phyloP scores from a whole-genome alignment of 30 jellyfish, hydroid and myxozoan genomes.

The Aurelia aurita region DNA sequence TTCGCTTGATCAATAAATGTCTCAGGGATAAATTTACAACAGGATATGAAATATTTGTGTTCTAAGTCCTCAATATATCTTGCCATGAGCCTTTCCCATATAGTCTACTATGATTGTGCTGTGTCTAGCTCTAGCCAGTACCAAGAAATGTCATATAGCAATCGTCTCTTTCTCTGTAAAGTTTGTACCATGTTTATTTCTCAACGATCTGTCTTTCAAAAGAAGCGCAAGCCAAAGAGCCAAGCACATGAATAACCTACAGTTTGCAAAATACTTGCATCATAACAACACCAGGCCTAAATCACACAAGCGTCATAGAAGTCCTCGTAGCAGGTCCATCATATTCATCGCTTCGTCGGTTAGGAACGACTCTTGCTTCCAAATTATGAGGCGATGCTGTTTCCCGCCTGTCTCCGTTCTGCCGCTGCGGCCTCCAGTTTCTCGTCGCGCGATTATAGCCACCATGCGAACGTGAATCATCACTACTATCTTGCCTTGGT shows the following conservation, averaged over 20 bases:
- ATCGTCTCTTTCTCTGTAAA: too few species aligned
- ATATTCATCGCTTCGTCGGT: constrained; percentile 50
- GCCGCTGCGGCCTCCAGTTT: constrained; percentile 76
- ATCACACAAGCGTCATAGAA: constrained; percentile 74
- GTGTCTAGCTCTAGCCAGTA: too few species aligned
- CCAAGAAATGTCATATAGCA: too few species aligned
- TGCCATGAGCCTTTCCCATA: too few species aligned
- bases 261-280: background rate
- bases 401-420: constrained; percentile 57
- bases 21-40: background rate
- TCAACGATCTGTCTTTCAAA: too few species aligned
- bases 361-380: constrained; percentile 48
- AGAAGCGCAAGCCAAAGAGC: background rate
- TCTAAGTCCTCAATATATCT: too few species aligned
- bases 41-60: background rate
- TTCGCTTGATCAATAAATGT: background rate
- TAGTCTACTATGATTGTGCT: too few species aligned
- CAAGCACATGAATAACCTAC: background rate
- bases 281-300: background rate
- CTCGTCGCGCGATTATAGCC: constrained; percentile 62
- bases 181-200: too few species aligned
- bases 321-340: constrained; percentile 70
- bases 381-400: constrained; percentile 32
- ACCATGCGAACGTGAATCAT: constrained; percentile 56
- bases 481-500: constrained; percentile 77